Conservation (phyloP, 2,113 vertebrate species). For the Hemiscyllium ocellatum region DNA sequence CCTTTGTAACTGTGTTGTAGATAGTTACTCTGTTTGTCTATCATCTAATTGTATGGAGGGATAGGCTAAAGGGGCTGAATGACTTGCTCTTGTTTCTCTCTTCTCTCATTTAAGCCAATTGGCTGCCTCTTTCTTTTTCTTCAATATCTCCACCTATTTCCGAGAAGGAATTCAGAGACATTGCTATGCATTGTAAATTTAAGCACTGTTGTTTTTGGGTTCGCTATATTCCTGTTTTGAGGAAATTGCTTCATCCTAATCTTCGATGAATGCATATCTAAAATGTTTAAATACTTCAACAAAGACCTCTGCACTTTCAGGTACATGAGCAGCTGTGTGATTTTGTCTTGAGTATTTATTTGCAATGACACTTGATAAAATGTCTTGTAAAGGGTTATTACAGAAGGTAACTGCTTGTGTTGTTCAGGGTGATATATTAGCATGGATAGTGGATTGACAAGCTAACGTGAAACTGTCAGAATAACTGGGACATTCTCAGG, state of each 20-base stretch:
- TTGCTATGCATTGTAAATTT: neutral
- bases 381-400: no score
- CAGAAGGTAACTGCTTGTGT: no score
- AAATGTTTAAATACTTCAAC: neutral
- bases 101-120: neutral
- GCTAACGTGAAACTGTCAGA: no score
- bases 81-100: neutral
- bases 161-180: neutral
- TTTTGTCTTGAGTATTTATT: no score
- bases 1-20: neutral
- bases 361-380: no score
- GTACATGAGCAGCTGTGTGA: no score
- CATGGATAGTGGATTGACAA: no score
- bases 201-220: neutral
- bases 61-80: neutral
- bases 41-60: neutral
- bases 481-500: no score
- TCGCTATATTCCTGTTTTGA: neutral
- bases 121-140: neutral
- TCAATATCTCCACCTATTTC: neutral
- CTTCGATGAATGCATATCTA: neutral
- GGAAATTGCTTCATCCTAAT: neutral
- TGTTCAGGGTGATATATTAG: no score
- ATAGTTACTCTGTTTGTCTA: neutral
- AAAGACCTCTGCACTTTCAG: neutral